Evolutionary conservation across 2,797 vertebrate species (phyloP).

Genomic region (Melanotaenia maccullochi): DNA sequence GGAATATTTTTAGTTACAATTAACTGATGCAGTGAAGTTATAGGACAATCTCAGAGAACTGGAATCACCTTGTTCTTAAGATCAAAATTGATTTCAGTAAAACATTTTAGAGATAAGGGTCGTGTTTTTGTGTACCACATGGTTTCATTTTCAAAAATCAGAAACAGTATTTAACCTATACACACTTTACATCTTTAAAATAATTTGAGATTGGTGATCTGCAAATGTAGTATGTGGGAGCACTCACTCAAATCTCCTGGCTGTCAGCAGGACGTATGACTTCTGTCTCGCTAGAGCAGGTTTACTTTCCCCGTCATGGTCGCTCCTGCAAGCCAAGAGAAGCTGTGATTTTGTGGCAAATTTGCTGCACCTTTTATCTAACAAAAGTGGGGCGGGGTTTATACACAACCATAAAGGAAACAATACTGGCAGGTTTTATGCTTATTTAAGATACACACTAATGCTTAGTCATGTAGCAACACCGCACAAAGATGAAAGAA

Average conservation of each 20-base stretch:
- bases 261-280: slow-evolving; percentile 53
- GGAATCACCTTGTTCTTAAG: neutral
- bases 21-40: slow-evolving; percentile 27
- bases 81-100: neutral
- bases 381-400: neutral
- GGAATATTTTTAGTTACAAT: slow-evolving; percentile 23
- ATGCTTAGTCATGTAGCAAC: neutral
- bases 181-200: neutral
- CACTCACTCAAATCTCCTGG: slow-evolving; percentile 76
- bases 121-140: neutral
- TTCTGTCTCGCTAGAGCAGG: neutral
- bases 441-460: neutral
- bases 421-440: neutral
- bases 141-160: neutral
- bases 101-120: neutral
- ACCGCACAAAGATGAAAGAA: neutral
- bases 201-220: neutral
- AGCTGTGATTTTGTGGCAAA: neutral
- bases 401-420: neutral
- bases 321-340: slow-evolving; percentile 28
- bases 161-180: neutral
- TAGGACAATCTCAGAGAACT: slow-evolving; percentile 11
- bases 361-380: neutral
- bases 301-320: slow-evolving; percentile 9
- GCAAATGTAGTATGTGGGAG: neutral